Evolutionary conservation across 2,797 vertebrate genomes (phyloP).

Genomic region (Mustela erminea): DNA sequence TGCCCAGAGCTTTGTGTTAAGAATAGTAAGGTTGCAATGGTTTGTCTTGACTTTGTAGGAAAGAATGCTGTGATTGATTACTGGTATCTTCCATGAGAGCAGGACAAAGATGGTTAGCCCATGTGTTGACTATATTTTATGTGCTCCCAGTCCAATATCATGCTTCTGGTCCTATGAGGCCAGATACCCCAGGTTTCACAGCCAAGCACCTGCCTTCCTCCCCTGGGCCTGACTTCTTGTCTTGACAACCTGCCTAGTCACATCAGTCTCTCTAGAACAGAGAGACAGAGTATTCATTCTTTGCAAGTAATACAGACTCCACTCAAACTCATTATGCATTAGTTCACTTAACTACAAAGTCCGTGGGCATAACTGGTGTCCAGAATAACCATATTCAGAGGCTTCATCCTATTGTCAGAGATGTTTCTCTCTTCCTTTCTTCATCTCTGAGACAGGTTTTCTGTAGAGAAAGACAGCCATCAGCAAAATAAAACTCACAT

Average conservation of each 20-base stretch:
- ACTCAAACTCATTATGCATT: background rate
- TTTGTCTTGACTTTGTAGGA: background rate
- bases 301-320: background rate
- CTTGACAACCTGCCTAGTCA: background rate
- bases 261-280: background rate
- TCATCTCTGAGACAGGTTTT: background rate
- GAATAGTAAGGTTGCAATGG: background rate
- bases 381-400: background rate
- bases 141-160: background rate
- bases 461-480: background rate
- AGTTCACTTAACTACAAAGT: background rate
- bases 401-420: background rate
- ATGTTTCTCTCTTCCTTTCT: slow-evolving; percentile 12
- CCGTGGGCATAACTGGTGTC: background rate
- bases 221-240: background rate
- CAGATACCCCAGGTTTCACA: background rate
- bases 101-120: background rate
- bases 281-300: background rate
- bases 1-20: background rate
- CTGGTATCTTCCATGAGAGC: background rate
- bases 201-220: background rate
- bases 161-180: background rate
- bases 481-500: background rate
- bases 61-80: background rate
- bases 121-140: background rate